These are phyloP conservation scores for Chloropsis hardwickii DNA, from an alignment of 2,113 vertebrate species.

Conservation along the genomic window DNA sequence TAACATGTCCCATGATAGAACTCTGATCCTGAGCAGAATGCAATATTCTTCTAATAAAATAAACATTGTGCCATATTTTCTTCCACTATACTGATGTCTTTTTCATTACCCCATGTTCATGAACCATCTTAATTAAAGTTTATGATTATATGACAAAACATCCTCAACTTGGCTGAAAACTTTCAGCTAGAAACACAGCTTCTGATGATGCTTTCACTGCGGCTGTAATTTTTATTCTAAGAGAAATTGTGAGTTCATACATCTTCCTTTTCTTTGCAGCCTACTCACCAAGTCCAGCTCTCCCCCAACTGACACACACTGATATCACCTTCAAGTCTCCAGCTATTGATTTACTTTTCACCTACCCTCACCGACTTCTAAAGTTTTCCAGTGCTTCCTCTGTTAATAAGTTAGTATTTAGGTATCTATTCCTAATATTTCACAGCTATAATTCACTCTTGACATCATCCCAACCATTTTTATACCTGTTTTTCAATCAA, in stretches of 20 bases:
- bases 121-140: background rate
- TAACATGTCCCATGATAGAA: background rate
- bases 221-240: background rate
- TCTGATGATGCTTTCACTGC: background rate
- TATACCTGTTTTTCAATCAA: background rate
- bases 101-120: background rate
- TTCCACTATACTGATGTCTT: background rate
- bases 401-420: background rate
- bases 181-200: background rate
- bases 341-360: background rate
- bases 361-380: background rate
- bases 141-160: background rate
- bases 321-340: background rate
- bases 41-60: background rate
- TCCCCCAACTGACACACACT: accelerated
- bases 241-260: background rate
- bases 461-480: background rate
- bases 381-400: background rate
- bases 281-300: background rate
- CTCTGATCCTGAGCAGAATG: background rate
- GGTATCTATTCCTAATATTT: background rate
- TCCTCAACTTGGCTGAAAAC: background rate
- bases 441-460: background rate
- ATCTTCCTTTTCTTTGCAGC: background rate
- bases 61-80: background rate